Percentiles rank a stretch among this genome's conserved stretches.
These are phyloP conservation scores for Nymphalis polychloros DNA, from an alignment of 2,888 invertebrate species.

Conservation along the genomic window DNA sequence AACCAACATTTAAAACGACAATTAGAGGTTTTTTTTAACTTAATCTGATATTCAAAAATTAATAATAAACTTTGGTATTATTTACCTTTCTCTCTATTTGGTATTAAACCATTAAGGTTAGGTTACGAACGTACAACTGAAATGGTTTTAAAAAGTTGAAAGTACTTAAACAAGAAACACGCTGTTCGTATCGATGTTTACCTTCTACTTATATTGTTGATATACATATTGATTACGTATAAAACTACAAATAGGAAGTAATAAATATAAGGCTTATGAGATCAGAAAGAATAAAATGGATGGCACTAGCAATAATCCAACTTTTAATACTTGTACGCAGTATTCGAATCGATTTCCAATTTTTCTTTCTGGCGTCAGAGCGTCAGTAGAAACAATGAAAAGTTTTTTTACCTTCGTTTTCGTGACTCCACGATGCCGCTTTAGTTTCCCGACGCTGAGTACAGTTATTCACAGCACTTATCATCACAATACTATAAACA, in stretches of 20 bases:
- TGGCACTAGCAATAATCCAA: background rate
- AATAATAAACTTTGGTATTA: background rate
- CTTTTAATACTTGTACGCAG: slow-evolving; percentile 27
- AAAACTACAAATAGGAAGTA: slow-evolving; percentile 3
- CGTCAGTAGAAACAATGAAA: slow-evolving; percentile 70
- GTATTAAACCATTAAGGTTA: background rate
- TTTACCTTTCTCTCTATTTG: background rate
- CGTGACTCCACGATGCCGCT: slow-evolving; percentile 83
- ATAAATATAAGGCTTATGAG: slow-evolving; percentile 1
- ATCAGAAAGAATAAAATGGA: background rate
- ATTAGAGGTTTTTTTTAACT: no score
- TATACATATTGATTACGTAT: slow-evolving; percentile 8
- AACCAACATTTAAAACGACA: no score
- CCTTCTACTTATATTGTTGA: slow-evolving; percentile 12
- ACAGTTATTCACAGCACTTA: slow-evolving; percentile 81
- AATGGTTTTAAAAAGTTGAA: slow-evolving; percentile 1
- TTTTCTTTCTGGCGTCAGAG: slow-evolving; percentile 51
- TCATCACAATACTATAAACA: slow-evolving; percentile 78
- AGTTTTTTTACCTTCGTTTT: slow-evolving; percentile 81
- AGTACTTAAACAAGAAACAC: background rate
- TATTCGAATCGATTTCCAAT: slow-evolving; percentile 55
- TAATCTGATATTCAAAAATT: no score
- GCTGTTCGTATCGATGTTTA: slow-evolving; percentile 5
- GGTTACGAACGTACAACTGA: background rate
- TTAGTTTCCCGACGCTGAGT: slow-evolving; percentile 79